Conservation (phyloP, 2,888 invertebrate species). For the Zaprionus bogoriensis region DNA sequence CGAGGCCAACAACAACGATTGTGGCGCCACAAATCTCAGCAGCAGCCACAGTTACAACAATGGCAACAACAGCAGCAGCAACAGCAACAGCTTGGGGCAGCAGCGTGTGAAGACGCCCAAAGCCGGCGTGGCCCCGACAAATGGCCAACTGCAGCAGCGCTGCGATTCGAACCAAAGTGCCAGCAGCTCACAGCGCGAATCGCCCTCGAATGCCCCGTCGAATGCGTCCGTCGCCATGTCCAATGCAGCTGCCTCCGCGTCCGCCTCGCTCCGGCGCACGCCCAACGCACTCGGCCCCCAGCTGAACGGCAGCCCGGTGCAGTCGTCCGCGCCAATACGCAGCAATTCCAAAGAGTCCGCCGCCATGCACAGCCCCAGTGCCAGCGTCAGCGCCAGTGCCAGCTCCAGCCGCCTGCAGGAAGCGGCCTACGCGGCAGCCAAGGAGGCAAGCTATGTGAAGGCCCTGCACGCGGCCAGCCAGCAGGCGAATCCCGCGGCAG, state of each 20-base stretch:
- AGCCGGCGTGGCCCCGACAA: slow-evolving; percentile 33
- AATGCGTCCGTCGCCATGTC: slow-evolving; percentile 1
- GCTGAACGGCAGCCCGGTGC: slow-evolving; percentile 70
- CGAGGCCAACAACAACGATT: slow-evolving; percentile 86
- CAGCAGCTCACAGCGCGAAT: slow-evolving; percentile 81
- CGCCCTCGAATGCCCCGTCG: slow-evolving; percentile 40
- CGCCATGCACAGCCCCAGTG: slow-evolving; percentile 68
- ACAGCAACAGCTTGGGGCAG: slow-evolving; percentile 2
- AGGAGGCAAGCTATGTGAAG: slow-evolving; percentile 82
- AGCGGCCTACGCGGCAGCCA: slow-evolving; percentile 75
- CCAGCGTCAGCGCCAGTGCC: slow-evolving; percentile 64
- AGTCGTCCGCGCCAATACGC: slow-evolving; percentile 54
- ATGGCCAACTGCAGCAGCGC: slow-evolving; percentile 82
- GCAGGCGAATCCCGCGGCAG: slow-evolving; percentile 62
- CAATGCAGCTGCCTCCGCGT: not conserved
- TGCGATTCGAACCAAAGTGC: slow-evolving; percentile 92
- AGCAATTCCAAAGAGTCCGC: slow-evolving; percentile 81
- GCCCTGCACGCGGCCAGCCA: slow-evolving; percentile 80
- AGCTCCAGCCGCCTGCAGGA: slow-evolving; percentile 66
- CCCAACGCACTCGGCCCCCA: slow-evolving; percentile 34
- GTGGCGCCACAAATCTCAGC: slow-evolving; percentile 65
- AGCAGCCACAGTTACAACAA: slow-evolving; percentile 35
- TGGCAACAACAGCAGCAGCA: slow-evolving; percentile 6
- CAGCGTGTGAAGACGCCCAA: slow-evolving; percentile 67
- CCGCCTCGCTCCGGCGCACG: slow-evolving; percentile 30